These are phyloP conservation scores for Chrysogorgia sp. DNA, from an alignment of 92 coral and sea anemone genomes.

Conservation along the genomic window DNA sequence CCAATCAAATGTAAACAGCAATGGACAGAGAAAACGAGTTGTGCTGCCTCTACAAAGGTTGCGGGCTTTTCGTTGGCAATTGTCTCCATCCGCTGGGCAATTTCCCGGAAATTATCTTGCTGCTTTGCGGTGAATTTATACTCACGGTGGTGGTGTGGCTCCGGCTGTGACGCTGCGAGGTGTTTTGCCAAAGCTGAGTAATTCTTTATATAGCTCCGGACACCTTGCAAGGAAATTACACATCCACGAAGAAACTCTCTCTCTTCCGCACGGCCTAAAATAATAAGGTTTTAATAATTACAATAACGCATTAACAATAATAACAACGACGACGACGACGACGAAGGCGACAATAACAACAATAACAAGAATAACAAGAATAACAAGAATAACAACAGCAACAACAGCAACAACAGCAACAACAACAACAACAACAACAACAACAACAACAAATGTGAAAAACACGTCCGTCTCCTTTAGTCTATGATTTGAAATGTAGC, in stretches of 20 bases:
- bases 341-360: too few relatives aligned
- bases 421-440: too few relatives aligned
- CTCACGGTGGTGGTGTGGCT: slow-evolving; percentile 14
- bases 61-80: slow-evolving; percentile 66
- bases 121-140: slow-evolving; percentile 62
- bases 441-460: too few relatives aligned
- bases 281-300: too few relatives aligned
- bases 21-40: slow-evolving; percentile 69
- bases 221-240: slow-evolving; percentile 68
- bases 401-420: too few relatives aligned
- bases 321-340: too few relatives aligned
- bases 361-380: too few relatives aligned
- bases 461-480: too few relatives aligned
- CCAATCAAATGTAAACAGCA: slow-evolving; percentile 80
- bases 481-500: too few relatives aligned
- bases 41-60: slow-evolving; percentile 77
- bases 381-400: too few relatives aligned
- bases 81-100: slow-evolving; percentile 60
- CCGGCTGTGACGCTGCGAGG: slow-evolving; percentile 39
- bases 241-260: slow-evolving; percentile 66
- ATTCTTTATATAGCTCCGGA: slow-evolving; percentile 63
- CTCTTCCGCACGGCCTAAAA: slow-evolving; percentile 24
- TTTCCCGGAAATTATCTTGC: slow-evolving; percentile 53
- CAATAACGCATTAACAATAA: too few relatives aligned
- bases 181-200: slow-evolving; percentile 64